These are phyloP conservation scores for Eupeodes latifasciatus DNA, from an alignment of 2,888 invertebrate genomes.

Conservation along the genomic window DNA sequence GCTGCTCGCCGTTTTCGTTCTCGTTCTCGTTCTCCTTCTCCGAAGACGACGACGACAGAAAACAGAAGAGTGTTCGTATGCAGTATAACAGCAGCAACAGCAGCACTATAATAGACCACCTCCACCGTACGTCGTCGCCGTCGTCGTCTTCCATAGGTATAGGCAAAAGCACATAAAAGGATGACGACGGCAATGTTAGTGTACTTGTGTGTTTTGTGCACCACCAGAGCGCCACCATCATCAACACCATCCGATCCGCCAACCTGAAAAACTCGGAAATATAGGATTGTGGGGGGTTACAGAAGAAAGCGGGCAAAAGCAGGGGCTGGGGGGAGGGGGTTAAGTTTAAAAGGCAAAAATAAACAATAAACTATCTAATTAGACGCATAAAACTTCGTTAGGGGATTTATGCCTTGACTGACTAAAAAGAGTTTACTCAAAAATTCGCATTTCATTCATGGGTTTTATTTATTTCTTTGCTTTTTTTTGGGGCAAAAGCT, in stretches of 20 bases:
- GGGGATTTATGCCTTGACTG: slow-evolving; percentile 61
- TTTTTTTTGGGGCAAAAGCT: slow-evolving; percentile 29
- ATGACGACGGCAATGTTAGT: slow-evolving; percentile 67
- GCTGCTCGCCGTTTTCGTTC: slow-evolving; percentile 21
- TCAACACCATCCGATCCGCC: neutral
- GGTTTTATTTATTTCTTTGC: slow-evolving; percentile 17
- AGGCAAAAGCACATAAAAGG: slow-evolving; percentile 59
- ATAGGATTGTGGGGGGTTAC: neutral
- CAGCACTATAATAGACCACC: neutral
- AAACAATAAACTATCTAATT: slow-evolving; percentile 76
- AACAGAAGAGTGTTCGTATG: slow-evolving; percentile 55
- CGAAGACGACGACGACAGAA: slow-evolving; percentile 37
- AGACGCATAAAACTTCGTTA: slow-evolving; percentile 75
- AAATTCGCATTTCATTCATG: slow-evolving; percentile 32
- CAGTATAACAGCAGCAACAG: slow-evolving; percentile 44
- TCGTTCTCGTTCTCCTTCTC: slow-evolving; percentile 56
- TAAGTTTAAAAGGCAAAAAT: slow-evolving; percentile 21
- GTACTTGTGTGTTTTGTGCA: slow-evolving; percentile 65
- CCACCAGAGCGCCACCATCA: slow-evolving; percentile 33
- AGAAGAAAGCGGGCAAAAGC: neutral
- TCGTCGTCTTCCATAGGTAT: too few relatives aligned
- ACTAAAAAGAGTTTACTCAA: slow-evolving; percentile 61
- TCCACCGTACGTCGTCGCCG: neutral
- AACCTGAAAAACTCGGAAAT: neutral
- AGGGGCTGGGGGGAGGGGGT: slow-evolving; percentile 27